Percentiles rank a stretch among this genome's conserved stretches.
Evolutionary conservation across 2,888 invertebrate genomes (phyloP).

Genomic region (Tachystola acroxantha): DNA sequence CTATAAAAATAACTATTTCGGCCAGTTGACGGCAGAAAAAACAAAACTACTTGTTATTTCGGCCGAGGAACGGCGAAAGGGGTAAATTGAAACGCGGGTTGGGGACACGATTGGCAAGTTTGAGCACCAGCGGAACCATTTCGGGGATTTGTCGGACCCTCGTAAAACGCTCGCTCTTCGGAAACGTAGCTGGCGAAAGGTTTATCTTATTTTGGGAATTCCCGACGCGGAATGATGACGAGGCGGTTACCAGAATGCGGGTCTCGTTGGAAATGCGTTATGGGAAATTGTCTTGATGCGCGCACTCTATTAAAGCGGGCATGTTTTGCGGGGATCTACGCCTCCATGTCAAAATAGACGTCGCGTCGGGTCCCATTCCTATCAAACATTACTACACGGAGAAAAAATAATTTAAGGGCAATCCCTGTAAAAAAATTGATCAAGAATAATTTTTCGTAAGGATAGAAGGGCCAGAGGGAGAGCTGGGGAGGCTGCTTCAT

Average conservation of each 20-base stretch:
- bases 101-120: conserved; percentile 46
- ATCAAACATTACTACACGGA: background rate
- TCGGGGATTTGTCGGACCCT: conserved; percentile 57
- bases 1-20: conserved; percentile 45
- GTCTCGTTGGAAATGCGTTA: conserved; percentile 26
- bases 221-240: conserved; percentile 37
- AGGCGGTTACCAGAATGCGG: conserved; percentile 27
- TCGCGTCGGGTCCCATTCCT: no score
- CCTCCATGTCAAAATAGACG: no score
- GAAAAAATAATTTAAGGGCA: no score
- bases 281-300: conserved; percentile 32
- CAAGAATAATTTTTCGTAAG: no score
- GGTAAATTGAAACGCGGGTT: conserved; percentile 61
- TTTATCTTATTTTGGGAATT: conserved; percentile 53
- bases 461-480: no score
- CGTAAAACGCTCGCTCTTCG: conserved; percentile 52
- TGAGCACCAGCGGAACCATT: conserved; percentile 42
- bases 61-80: conserved; percentile 39
- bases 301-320: conserved; percentile 22
- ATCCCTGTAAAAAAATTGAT: no score
- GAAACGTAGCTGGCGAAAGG: conserved; percentile 28
- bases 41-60: conserved; percentile 50
- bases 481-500: no score
- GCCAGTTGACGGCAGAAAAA: conserved; percentile 36
- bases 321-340: background rate